Base-by-base conservation (phyloP, 2,113 vertebrate genomes). In the Tonatia bakeri region DNA sequence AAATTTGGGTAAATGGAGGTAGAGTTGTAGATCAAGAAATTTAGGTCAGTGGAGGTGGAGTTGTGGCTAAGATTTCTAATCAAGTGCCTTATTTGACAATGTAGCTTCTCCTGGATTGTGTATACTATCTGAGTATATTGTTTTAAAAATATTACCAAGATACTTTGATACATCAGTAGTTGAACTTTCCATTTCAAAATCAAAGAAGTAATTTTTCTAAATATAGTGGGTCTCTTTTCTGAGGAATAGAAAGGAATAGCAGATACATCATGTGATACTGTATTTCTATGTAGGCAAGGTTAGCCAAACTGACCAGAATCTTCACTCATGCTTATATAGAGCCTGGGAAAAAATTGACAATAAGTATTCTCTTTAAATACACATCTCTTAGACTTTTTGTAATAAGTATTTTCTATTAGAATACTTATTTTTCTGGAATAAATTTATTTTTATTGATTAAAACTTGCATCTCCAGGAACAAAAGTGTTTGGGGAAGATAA, bases 181-280 rank as follows among this genome's bases (percentile, higher is more conserved):
- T 91, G 83, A 91, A 5, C 14, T 94, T 85, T 86, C 64, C 26
- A 90, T 94, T 91, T 93, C 47, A 95, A 77, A 93, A 75, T 93
- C 47, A 83, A 61, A 43, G 85, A 33, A 84, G 31, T 79, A 64
- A 72, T 40, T 92, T 70, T 70, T 12, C 20, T n/a, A 85, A 83
- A 82, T 79, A 73, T 87, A 86, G 3, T 84, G 4, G 31, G 4
- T 72, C 20, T 87, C 1, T 86, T 96, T 91, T 95, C n/a, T n/a
- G 33, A 80, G 20, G 2, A 90, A 24, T 28, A 87, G n/a, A 80
- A 91, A 28, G 5, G 5, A 92, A 24, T 91, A 80, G 28, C 33
- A 94, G 24, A 17, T 52, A 69, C 3, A 5, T 64, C 4, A 75
- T 2, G 3, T 82, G 75, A 77, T 56, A 81, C 3, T 61, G 1